Evolutionary conservation across 2,797 vertebrate species (phyloP).

Genomic region (Parambassis ranga): DNA sequence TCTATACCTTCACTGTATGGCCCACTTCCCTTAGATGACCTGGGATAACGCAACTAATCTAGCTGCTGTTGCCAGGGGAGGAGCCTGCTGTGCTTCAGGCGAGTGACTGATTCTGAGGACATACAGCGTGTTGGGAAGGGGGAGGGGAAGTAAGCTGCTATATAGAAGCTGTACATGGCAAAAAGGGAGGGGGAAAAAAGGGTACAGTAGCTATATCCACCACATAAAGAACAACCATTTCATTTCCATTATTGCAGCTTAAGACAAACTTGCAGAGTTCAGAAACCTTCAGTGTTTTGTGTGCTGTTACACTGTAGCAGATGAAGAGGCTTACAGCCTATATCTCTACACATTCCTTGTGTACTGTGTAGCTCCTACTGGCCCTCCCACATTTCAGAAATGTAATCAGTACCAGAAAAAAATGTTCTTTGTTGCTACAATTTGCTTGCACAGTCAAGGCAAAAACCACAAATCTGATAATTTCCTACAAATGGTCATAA

Average conservation of each 20-base stretch:
- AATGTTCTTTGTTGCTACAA: background rate
- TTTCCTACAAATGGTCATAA: constrained; percentile 2
- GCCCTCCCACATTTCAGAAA: constrained; percentile 2
- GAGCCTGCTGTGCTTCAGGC: constrained; percentile 67
- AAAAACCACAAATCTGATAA: background rate
- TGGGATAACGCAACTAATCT: constrained; percentile 77
- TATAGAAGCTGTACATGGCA: constrained; percentile 58
- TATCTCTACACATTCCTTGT: background rate
- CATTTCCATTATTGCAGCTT: constrained; percentile 38
- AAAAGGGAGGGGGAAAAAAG: background rate
- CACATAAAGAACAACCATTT: constrained; percentile 15
- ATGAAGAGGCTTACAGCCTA: constrained; percentile 10
- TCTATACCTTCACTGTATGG: constrained; percentile 56
- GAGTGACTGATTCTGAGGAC: constrained; percentile 62
- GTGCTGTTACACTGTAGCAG: background rate
- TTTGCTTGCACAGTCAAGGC: rapidly evolving
- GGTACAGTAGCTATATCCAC: constrained; percentile 8
- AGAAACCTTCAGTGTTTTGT: constrained; percentile 7
- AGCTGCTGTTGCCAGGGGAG: constrained; percentile 73
- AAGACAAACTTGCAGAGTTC: constrained; percentile 9
- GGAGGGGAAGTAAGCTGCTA: constrained; percentile 57
- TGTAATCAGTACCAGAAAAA: background rate
- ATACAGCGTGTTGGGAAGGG: constrained; percentile 56
- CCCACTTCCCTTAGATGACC: constrained; percentile 79
- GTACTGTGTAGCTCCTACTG: background rate